Conservation (phyloP, 1,140 invertebrate genomes). For the Drosophila eugracilis region DNA sequence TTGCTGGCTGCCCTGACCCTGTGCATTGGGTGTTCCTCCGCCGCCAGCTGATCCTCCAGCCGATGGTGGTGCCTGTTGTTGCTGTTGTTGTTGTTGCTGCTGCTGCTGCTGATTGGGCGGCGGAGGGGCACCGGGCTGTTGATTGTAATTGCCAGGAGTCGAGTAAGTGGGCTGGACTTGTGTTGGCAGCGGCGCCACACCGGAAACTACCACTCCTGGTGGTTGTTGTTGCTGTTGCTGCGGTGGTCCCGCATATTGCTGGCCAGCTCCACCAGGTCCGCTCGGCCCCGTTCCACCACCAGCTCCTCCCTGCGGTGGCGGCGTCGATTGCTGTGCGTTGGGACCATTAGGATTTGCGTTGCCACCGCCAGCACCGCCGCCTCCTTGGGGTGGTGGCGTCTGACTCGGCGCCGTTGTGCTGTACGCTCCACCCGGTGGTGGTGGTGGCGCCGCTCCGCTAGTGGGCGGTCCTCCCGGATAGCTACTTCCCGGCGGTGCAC, state of each 20-base stretch:
- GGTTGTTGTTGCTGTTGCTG: conserved; percentile 74
- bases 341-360: conserved; percentile 73
- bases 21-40: conserved; percentile 52
- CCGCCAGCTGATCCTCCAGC: conserved; percentile 7
- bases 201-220: conserved; percentile 61
- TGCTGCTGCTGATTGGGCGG: conserved; percentile 59
- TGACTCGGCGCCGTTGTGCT: conserved; percentile 78
- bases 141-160: conserved; percentile 62
- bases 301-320: conserved; percentile 50
- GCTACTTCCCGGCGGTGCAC: conserved; percentile 60
- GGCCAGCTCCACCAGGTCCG: conserved; percentile 40
- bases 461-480: conserved; percentile 57
- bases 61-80: conserved; percentile 48
- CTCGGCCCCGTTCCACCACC: conserved; percentile 16
- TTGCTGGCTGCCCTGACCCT: conserved; percentile 47
- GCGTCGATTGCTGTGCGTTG: conserved; percentile 79
- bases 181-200: conserved; percentile 63
- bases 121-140: conserved; percentile 50
- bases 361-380: conserved; percentile 38
- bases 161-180: conserved; percentile 80
- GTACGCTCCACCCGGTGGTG: conserved; percentile 66
- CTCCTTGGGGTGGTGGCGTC: conserved; percentile 73
- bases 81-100: conserved; percentile 57
- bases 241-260: conserved; percentile 67
- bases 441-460: conserved; percentile 58